These are phyloP conservation scores for Phaedon cochleariae DNA, from an alignment of 2,888 invertebrate genomes.

Conservation along the genomic window DNA sequence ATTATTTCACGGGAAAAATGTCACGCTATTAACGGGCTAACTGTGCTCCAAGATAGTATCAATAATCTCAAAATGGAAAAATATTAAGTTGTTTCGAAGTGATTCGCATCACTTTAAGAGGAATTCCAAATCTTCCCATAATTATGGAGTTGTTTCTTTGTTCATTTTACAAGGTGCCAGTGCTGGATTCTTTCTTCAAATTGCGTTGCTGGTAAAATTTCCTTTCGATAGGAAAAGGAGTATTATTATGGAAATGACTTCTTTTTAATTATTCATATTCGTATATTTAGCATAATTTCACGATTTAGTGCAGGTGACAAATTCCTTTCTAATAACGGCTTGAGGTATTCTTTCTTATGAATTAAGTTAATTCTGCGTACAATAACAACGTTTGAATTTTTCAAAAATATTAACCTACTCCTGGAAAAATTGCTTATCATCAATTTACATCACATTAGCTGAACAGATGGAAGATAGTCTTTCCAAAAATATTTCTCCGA, in stretches of 20 bases:
- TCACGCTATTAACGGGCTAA: too few species aligned
- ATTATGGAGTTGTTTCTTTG: too few species aligned
- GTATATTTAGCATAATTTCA: not conserved
- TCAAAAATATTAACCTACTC: not conserved
- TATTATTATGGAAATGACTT: not conserved
- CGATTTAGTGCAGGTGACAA: not conserved
- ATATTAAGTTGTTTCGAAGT: too few species aligned
- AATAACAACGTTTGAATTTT: not conserved
- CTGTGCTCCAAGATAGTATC: too few species aligned
- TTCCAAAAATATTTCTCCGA: not conserved
- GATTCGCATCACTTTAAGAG: too few species aligned
- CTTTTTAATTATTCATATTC: not conserved
- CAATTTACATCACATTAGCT: not conserved
- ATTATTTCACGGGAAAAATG: too few species aligned
- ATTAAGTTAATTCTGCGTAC: not conserved
- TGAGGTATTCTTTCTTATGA: not conserved
- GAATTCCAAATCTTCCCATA: too few species aligned
- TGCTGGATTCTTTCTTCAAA: too few species aligned
- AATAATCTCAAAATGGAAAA: too few species aligned
- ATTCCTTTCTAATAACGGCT: not conserved
- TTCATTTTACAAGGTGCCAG: too few species aligned
- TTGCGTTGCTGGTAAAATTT: too few species aligned
- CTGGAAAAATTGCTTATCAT: not conserved
- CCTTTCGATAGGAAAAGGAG: too few species aligned
- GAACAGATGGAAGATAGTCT: not conserved